Evolutionary conservation across 2,888 invertebrate species (phyloP).

Genomic region (Nyleta sp.): DNA sequence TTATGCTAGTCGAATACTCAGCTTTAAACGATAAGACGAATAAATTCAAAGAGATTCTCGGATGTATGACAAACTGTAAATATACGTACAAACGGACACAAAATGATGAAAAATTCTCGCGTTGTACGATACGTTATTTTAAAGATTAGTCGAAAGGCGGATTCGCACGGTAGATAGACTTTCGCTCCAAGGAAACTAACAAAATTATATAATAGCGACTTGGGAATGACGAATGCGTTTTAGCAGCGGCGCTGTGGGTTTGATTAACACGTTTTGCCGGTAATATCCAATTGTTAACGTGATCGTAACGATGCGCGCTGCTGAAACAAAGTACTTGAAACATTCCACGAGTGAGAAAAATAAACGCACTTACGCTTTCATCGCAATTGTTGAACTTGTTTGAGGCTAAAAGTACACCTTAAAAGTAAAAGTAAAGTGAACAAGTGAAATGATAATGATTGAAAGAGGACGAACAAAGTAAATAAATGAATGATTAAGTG

Average conservation of each 20-base stretch:
- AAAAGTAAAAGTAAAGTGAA: not conserved
- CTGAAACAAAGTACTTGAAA: constrained; percentile 48
- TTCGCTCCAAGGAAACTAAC: constrained; percentile 20
- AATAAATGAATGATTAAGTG: constrained; percentile 9
- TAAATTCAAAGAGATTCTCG: constrained; percentile 8
- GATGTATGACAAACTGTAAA: constrained; percentile 18
- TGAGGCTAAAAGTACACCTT: constrained; percentile 43
- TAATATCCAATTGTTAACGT: constrained; percentile 27
- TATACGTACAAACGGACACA: constrained; percentile 9
- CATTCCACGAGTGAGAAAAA: constrained; percentile 49
- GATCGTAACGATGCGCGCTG: constrained; percentile 25
- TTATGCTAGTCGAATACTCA: constrained; percentile 13
- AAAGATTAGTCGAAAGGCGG: constrained; percentile 24
- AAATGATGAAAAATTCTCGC: constrained; percentile 12
- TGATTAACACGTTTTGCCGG: constrained; percentile 23
- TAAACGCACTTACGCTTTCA: constrained; percentile 49
- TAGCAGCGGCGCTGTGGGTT: constrained; percentile 19
- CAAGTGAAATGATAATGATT: not conserved
- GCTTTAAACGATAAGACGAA: constrained; percentile 27
- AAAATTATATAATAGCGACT: constrained; percentile 31
- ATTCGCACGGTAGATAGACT: constrained; percentile 24
- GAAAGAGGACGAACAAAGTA: constrained; percentile 1
- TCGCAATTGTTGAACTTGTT: constrained; percentile 42
- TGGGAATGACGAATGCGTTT: constrained; percentile 22
- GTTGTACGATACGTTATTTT: constrained; percentile 25